A percentile compares a stretch with the other conserved stretches of the same genome.
Evolutionary conservation across 1,140 invertebrate genomes (phyloP).

Genomic region (Mercenaria mercenaria): DNA sequence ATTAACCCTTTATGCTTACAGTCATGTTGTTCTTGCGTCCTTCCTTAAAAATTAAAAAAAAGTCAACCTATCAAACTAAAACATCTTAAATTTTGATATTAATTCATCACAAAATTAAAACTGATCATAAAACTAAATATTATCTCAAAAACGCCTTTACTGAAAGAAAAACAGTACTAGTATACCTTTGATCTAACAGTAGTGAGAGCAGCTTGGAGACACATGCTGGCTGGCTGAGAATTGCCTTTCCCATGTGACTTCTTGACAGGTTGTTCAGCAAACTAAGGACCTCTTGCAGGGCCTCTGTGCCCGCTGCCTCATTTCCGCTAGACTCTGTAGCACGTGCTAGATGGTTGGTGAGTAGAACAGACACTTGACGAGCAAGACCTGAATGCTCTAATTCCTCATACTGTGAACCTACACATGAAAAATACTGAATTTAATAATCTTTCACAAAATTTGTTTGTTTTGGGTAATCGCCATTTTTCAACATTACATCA

Average conservation of each 20-base stretch:
- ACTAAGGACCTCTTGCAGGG: slow-evolving; percentile 85
- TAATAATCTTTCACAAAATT: too few species aligned
- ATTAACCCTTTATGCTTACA: too few species aligned
- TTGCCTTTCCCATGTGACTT: slow-evolving; percentile 85
- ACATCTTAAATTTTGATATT: too few species aligned
- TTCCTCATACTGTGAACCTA: slow-evolving; percentile 80
- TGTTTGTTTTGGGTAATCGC: too few species aligned
- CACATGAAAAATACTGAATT: slow-evolving; percentile 15
- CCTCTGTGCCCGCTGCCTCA: slow-evolving; percentile 84
- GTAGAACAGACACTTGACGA: slow-evolving; percentile 84
- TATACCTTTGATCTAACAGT: slow-evolving; percentile 85
- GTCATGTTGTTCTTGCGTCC: too few species aligned
- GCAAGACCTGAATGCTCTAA: slow-evolving; percentile 85
- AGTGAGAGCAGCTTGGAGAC: slow-evolving; percentile 85
- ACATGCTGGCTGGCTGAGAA: slow-evolving; percentile 86
- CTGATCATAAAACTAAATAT: too few species aligned
- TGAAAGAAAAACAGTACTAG: too few species aligned
- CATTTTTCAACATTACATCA: too few species aligned
- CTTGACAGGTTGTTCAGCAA: slow-evolving; percentile 84
- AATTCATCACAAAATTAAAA: too few species aligned
- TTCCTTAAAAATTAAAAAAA: too few species aligned
- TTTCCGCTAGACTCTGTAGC: slow-evolving; percentile 84
- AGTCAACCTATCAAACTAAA: too few species aligned
- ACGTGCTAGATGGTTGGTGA: slow-evolving; percentile 85
- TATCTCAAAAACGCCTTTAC: too few species aligned